Evolutionary conservation across 1,140 invertebrate genomes (phyloP), one percentile per base, ranked within the genome.

Genomic region (Drosophila subpulchrella): DNA sequence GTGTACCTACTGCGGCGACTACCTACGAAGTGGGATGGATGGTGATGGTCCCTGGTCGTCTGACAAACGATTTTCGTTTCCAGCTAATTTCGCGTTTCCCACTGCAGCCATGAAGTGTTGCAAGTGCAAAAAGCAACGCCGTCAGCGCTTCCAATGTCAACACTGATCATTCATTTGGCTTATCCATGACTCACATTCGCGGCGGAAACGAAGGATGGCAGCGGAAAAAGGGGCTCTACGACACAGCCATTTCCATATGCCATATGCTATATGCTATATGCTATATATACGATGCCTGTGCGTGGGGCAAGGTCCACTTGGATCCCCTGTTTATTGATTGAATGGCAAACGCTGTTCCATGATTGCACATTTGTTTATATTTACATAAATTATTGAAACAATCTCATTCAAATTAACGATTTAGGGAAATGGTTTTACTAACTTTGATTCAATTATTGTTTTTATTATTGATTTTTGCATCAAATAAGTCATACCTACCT

Each of bases 141-240:
- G 78, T 81, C 81, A 75, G 79, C 75, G 76, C 57, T 86, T 82
- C 82, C 82, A 85, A 82, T 85, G 82, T 85, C 82, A 85, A 82
- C 68, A 68, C 48, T 63, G 78, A 88, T 85, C 82, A 81, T 85
- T 81, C 82, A 78, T 81, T 81, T 67, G 61, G 56, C 74, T 86
- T 75, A 81, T 81, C 74, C 81, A 59, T 85, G 81, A 85, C 60
- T 85, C 81, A 85, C 78, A 61, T 46, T 50, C 60, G 30, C 24
- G 38, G 32, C 82, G 81, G 78, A 85, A 85, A 53, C 58, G 56
- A 50, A 77, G 73, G 61, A 76, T 58, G 48, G 36, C 42, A 55
- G 57, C 8, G 30, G 34, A 32, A 13, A 30, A 30, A 32, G 15
- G 27, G 48, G 13, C 24, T 17, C 11, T 30, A 27, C 30, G 15